Conservation (phyloP, 2,113 vertebrate species). For the Corythaeola cristata region DNA sequence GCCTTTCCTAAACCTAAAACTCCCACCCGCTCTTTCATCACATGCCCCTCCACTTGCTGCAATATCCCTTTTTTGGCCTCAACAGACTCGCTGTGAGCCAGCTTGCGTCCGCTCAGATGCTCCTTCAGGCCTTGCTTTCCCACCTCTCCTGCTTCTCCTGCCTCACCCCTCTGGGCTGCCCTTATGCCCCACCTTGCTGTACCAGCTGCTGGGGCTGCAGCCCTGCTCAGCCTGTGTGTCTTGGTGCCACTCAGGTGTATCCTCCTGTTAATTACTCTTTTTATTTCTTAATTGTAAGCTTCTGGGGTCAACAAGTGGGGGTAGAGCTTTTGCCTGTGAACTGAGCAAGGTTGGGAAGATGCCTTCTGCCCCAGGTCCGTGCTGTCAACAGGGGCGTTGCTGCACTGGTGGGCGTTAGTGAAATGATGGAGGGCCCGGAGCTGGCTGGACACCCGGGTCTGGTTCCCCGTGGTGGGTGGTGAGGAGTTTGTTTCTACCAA, state of each 20-base stretch:
- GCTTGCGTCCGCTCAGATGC: not conserved
- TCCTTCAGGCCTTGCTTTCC: not conserved
- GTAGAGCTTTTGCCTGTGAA: not conserved
- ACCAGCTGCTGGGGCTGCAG: not conserved
- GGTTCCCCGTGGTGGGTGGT: not conserved
- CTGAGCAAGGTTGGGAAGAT: not conserved
- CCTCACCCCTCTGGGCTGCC: not conserved
- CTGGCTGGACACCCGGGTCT: not conserved
- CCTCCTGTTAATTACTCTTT: not conserved
- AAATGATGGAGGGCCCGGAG: not conserved
- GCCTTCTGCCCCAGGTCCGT: not conserved
- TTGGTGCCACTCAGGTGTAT: not conserved
- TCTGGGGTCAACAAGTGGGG: not conserved
- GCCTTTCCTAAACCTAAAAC: not conserved
- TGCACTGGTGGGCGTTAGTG: not conserved
- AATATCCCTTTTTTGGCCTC: not conserved
- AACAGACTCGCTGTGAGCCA: not conserved
- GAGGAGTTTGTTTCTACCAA: not conserved
- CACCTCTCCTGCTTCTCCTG: not conserved
- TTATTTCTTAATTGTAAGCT: not conserved
- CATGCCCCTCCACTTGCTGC: not conserved
- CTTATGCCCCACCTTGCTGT: not conserved
- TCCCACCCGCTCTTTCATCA: slow-evolving; percentile 30
- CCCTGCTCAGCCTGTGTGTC: not conserved
- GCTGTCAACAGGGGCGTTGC: not conserved